phyloP scores from a whole-genome alignment of 2,113 vertebrate genomes.

The Perca fluviatilis region DNA sequence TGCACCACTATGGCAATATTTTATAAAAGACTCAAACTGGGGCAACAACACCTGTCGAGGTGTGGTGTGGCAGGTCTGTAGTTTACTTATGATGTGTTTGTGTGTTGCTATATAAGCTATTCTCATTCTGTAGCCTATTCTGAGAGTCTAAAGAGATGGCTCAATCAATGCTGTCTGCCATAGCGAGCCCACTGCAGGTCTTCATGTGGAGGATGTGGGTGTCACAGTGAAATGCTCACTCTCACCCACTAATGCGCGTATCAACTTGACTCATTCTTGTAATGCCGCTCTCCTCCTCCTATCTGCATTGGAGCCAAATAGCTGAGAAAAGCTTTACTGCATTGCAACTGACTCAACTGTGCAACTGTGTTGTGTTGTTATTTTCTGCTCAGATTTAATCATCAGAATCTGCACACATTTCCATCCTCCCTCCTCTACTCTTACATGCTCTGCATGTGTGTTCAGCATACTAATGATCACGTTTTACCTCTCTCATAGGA shows the following conservation, averaged over 20 bases:
- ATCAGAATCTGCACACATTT: slow-evolving; percentile 18
- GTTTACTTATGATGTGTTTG: background rate
- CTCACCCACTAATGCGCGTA: slow-evolving; percentile 57
- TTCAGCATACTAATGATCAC: slow-evolving; percentile 46
- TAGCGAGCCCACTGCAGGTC: slow-evolving; percentile 56
- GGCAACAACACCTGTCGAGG: slow-evolving; percentile 5
- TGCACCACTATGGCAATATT: background rate
- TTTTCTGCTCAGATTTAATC: slow-evolving; percentile 3
- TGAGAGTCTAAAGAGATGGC: slow-evolving; percentile 46
- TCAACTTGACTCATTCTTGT: slow-evolving; percentile 72
- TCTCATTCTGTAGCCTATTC: slow-evolving; percentile 40
- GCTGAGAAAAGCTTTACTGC: slow-evolving; percentile 7
- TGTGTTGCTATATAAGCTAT: background rate
- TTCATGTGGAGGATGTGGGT: slow-evolving; percentile 59
- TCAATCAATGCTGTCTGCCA: slow-evolving; percentile 60
- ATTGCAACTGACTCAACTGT: slow-evolving; percentile 33
- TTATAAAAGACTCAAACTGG: slow-evolving; percentile 26
- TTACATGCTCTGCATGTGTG: slow-evolving; percentile 14
- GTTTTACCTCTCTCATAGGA: slow-evolving; percentile 8
- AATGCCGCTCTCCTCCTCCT: slow-evolving; percentile 44
- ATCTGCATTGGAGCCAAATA: slow-evolving; percentile 29
- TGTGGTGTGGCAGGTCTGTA: background rate
- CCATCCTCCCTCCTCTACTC: slow-evolving; percentile 19
- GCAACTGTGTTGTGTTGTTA: background rate
- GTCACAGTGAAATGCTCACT: slow-evolving; percentile 61